Conservation (phyloP, 2,888 invertebrate species). For the Mythimna pallens region DNA sequence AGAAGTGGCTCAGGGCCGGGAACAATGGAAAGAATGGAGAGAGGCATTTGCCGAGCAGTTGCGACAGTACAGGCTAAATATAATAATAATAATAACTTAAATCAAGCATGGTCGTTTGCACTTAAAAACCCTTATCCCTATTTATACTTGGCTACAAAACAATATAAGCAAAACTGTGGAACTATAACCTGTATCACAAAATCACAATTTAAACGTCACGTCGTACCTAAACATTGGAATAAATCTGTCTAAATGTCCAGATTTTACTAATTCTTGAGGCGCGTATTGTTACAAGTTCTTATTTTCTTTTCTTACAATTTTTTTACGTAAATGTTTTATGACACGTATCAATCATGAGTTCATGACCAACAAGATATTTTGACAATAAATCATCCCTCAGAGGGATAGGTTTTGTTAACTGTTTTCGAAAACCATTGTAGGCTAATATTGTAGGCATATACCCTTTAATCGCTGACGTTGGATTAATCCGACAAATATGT, state of each 20-base stretch:
- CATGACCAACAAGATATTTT: constrained; percentile 29
- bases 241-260: not conserved
- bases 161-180: constrained; percentile 19
- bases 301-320: no score
- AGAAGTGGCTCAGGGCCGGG: no score
- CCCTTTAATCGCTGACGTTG: no score
- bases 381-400: not conserved
- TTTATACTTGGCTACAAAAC: constrained; percentile 24
- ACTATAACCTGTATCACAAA: not conserved
- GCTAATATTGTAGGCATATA: not conserved
- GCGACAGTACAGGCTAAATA: no score
- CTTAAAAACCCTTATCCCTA: not conserved
- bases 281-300: not conserved
- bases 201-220: not conserved
- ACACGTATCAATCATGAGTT: not conserved
- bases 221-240: constrained; percentile 1
- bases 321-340: not conserved
- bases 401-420: not conserved
- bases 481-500: no score
- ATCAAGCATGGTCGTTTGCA: no score
- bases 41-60: no score
- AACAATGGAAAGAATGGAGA: no score
- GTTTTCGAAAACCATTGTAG: not conserved
- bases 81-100: no score
- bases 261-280: not conserved